Evolutionary conservation across 2,797 vertebrate genomes (phyloP), one percentile per base, ranked within the genome.

Genomic region (Taenioides sp.): DNA sequence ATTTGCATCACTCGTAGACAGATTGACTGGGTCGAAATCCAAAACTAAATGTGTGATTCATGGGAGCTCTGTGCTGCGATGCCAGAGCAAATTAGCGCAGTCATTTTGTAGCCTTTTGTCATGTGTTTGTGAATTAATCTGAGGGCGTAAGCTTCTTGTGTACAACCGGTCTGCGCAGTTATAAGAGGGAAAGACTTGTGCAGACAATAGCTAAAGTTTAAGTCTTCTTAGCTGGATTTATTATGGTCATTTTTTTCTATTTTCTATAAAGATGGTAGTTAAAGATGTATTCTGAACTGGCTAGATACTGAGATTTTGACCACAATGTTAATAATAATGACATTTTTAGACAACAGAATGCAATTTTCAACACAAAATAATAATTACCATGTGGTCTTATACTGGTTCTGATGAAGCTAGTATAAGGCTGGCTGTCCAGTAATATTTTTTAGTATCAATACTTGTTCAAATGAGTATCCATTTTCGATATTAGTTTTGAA

Each of bases 21-120:
- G 22, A 31, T 47, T 64, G 62, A 64, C 34, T 68, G 58, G 63
- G 43, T 7, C 4, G 3, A 58, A 62, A 65, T 61, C 64, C 50
- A 58, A 18, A 54, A 67, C 20, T 14, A 37, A 37, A 34, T 10
- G 58, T 1, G 25, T 52, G 40, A 47, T 55, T 6, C 7, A 71
- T 52, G 52, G 23, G 40, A 2, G 58, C 22, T 72, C n/a, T 52
- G 28, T 5, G 27, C 16, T 25, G 11, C 27, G 3, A 59, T 16
- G 25, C 17, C 52, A 59, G 61, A 62, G 23, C 34, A 68, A 75
- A 52, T 25, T 22, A 49, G 34, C 23, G 27, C 17, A 22, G 23
- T 71, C 18, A 27, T 63, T 43, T 28, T 28, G 23, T n/a, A 11
- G 22, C 65, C 55, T 40, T n/a, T 31, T 25, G 20, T 40, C 18